A percentile compares a stretch with the other conserved stretches of the same genome.
Evolutionary conservation across 2,888 invertebrate genomes (phyloP).

Genomic region (Dryobota labecula): DNA sequence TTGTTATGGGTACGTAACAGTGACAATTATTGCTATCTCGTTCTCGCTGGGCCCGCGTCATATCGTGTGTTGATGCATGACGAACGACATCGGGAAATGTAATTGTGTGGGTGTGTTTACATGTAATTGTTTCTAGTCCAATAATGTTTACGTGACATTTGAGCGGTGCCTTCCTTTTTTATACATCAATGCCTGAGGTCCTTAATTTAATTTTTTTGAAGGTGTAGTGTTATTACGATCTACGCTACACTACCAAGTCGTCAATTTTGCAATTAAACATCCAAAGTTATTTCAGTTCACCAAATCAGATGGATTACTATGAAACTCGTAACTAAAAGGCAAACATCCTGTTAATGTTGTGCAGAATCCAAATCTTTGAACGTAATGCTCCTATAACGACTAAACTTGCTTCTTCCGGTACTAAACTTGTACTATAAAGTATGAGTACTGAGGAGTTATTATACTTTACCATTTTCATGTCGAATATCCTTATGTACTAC

Average conservation of each 20-base stretch:
- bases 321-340: constrained; percentile 49
- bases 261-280: constrained; percentile 11
- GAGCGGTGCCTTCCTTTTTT: too few species aligned
- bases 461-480: not conserved
- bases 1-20: too few species aligned
- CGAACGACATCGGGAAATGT: too few species aligned
- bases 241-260: not conserved
- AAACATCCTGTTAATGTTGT: constrained; percentile 51
- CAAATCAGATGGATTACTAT: constrained; percentile 41
- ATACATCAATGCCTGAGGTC: too few species aligned
- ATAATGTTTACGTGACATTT: too few species aligned
- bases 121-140: too few species aligned
- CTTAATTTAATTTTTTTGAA: not conserved
- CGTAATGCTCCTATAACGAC: constrained; percentile 20
- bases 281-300: constrained; percentile 33
- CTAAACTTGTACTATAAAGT: constrained; percentile 29
- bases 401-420: constrained; percentile 41
- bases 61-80: too few species aligned
- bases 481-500: too few species aligned
- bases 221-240: not conserved
- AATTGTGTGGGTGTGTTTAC: too few species aligned
- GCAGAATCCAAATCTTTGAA: constrained; percentile 39
- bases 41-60: too few species aligned
- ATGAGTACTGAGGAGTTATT: constrained; percentile 15
- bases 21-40: too few species aligned